A percentile compares a stretch with the other conserved stretches of the same genome.
Evolutionary conservation across 2,888 invertebrate genomes (phyloP).

Genomic region (Smittia aterrima): DNA sequence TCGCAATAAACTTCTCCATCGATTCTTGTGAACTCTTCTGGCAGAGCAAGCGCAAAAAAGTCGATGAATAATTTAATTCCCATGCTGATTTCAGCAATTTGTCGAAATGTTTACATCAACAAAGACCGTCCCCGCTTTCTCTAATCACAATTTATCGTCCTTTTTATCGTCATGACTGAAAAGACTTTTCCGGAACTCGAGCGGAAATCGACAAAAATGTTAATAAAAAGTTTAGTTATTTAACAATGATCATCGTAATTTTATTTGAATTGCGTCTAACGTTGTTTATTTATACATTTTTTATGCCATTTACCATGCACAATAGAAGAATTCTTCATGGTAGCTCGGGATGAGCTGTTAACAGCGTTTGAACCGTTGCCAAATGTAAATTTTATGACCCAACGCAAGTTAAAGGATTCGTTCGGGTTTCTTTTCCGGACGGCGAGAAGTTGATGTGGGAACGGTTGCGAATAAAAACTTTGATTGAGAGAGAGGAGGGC

Average conservation of each 20-base stretch:
- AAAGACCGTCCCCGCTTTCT: not conserved
- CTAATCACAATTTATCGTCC: not conserved
- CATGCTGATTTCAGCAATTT: too few relatives aligned
- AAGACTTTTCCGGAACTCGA: not conserved
- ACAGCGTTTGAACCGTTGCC: not conserved
- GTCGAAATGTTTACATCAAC: too few relatives aligned
- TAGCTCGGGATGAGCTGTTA: not conserved
- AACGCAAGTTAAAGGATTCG: constrained; percentile 16
- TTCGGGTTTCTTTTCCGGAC: not conserved
- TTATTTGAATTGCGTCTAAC: not conserved
- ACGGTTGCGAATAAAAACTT: not conserved
- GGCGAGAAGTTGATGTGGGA: not conserved
- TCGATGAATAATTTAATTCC: too few relatives aligned
- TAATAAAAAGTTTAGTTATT: not conserved
- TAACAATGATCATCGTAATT: not conserved
- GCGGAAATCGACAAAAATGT: constrained; percentile 7
- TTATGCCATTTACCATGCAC: constrained; percentile 35
- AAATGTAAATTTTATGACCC: constrained; percentile 15
- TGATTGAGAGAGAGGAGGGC: too few relatives aligned
- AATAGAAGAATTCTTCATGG: constrained; percentile 23
- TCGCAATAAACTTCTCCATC: not conserved
- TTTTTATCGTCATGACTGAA: not conserved
- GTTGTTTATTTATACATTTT: constrained; percentile 16
- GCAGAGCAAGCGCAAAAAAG: too few relatives aligned
- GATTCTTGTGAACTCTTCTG: not conserved